These are phyloP conservation scores for Lates calcarifer DNA, from an alignment of 2,113 vertebrate species.

Conservation along the genomic window DNA sequence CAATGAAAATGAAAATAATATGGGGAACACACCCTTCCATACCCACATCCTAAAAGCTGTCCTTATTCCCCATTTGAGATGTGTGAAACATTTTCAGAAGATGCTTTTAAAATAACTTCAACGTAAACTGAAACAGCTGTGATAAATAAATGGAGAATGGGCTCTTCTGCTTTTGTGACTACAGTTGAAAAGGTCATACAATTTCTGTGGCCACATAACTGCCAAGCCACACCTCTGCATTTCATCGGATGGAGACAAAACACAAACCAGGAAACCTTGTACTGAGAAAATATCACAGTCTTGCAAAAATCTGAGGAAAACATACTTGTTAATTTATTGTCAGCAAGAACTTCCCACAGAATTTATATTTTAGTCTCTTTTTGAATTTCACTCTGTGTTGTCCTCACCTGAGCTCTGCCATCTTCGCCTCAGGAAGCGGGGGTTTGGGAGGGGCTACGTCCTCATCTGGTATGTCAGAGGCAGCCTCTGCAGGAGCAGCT, in stretches of 20 bases:
- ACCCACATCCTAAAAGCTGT: neutral
- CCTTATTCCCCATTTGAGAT: constrained; percentile 16
- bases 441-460: constrained; percentile 96
- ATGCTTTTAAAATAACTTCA: neutral
- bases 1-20: constrained; percentile 24
- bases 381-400: neutral
- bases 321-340: neutral
- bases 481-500: constrained; percentile 82
- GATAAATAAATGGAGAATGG: constrained; percentile 13
- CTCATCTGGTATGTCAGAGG: constrained; percentile 86
- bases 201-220: neutral
- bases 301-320: neutral
- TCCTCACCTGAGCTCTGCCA: constrained; percentile 93
- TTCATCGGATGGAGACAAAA: neutral
- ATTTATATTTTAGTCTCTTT: neutral
- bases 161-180: constrained; percentile 12
- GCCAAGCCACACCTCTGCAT: neutral
- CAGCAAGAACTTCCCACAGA: neutral
- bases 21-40: neutral
- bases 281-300: neutral
- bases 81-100: neutral
- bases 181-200: neutral
- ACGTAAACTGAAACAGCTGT: constrained; percentile 4
- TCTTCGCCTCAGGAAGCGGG: constrained; percentile 94
- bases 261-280: neutral